A percentile compares a stretch with the other conserved stretches of the same genome.
Conservation (phyloP, 1,140 invertebrate species). For the Procambarus virginalis region DNA sequence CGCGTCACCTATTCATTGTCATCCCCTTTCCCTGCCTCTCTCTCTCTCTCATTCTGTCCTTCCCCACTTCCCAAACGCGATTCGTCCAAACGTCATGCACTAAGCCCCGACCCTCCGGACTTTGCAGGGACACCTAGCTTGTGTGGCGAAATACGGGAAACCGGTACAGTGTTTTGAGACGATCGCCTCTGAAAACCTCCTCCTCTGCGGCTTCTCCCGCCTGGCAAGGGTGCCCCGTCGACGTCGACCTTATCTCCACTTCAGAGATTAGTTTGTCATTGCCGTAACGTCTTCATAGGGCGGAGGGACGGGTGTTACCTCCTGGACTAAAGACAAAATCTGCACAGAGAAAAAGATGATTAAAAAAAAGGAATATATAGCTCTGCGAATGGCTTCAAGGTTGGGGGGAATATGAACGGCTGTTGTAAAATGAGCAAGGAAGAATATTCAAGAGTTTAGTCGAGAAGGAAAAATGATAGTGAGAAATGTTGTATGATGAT, state of each 20-base stretch:
- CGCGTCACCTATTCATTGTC: not conserved
- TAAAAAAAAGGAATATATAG: not conserved
- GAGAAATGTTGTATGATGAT: not conserved
- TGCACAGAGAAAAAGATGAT: not conserved
- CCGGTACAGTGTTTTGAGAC: not conserved
- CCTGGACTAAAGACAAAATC: not conserved
- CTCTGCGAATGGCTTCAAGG: not conserved
- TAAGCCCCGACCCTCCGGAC: no score
- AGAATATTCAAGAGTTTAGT: not conserved
- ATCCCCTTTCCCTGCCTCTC: not conserved
- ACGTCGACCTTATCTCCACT: slow-evolving; percentile 48
- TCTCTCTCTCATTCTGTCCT: not conserved
- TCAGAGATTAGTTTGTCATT: slow-evolving; percentile 65
- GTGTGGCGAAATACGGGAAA: no score
- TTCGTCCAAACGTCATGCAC: no score
- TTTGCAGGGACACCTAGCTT: no score
- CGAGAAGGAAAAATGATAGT: not conserved
- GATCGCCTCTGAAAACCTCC: slow-evolving; percentile 14
- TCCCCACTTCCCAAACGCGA: no score
- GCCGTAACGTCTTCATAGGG: slow-evolving; percentile 56
- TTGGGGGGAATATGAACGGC: not conserved
- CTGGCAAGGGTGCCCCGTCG: slow-evolving; percentile 34
- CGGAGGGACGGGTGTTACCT: not conserved
- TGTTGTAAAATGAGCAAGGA: not conserved
- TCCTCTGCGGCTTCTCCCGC: not conserved